Conservation (phyloP, 2,888 invertebrate genomes). For the Trissonchulus latispiculum region DNA sequence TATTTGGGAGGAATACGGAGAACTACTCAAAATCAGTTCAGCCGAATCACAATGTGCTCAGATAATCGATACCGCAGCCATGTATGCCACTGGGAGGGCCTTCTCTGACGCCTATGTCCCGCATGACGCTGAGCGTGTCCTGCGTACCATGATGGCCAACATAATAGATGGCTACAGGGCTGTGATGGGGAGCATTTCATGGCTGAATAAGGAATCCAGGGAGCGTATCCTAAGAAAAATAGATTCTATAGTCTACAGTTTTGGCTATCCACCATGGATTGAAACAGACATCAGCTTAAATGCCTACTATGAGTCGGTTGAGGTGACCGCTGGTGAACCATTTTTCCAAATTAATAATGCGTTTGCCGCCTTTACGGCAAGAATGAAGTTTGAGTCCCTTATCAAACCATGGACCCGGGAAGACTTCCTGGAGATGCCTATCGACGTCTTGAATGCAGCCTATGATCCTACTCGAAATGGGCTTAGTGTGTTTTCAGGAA, state of each 20-base stretch:
- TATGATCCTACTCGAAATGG: neutral
- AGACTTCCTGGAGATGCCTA: neutral
- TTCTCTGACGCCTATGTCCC: neutral
- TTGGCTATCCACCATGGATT: neutral
- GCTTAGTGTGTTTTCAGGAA: neutral
- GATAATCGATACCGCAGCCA: neutral
- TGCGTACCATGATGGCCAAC: neutral
- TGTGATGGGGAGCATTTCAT: neutral
- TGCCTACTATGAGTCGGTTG: neutral
- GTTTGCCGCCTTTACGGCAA: neutral
- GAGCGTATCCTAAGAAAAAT: neutral
- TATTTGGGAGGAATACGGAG: neutral
- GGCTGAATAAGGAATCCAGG: neutral
- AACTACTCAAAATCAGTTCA: neutral
- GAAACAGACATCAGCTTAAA: neutral
- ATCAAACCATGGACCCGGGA: neutral
- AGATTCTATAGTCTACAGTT: neutral
- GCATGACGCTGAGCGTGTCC: neutral
- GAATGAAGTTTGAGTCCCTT: neutral
- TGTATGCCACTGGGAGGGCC: neutral
- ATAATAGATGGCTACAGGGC: neutral
- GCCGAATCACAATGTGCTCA: neutral
- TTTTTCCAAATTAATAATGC: neutral
- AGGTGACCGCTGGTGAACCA: too few species aligned
- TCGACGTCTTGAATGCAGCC: neutral